A percentile compares a stretch with the other conserved stretches of the same genome.
Evolutionary conservation across 2,888 invertebrate species (phyloP).

Genomic region (Uropetala carovei): DNA sequence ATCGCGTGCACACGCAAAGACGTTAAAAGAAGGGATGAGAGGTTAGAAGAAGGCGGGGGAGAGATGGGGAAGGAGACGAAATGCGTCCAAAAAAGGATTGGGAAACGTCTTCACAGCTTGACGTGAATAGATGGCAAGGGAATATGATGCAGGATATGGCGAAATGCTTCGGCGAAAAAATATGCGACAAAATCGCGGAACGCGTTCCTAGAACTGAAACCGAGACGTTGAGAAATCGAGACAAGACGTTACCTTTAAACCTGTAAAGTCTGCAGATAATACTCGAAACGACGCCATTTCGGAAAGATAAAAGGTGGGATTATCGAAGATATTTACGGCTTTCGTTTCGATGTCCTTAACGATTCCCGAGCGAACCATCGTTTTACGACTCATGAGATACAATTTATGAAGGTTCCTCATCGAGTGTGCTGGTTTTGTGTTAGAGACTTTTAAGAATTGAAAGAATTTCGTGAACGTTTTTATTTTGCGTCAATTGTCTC

Average conservation of each 20-base stretch:
- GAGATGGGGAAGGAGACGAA: not conserved
- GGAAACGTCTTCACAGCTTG: not conserved
- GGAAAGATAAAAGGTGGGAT: not conserved
- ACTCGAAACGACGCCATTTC: not conserved
- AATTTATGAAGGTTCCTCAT: too few relatives aligned
- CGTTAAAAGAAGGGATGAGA: not conserved
- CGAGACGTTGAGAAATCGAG: not conserved
- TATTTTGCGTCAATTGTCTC: too few relatives aligned
- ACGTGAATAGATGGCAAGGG: not conserved
- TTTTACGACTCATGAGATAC: too few relatives aligned
- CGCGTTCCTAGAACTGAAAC: not conserved
- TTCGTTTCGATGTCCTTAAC: not conserved
- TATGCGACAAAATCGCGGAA: not conserved
- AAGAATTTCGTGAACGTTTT: too few relatives aligned
- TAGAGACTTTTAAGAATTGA: too few relatives aligned
- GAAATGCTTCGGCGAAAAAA: not conserved
- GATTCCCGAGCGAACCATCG: too few relatives aligned
- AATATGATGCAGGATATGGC: constrained; percentile 1
- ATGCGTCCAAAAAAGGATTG: constrained; percentile 8
- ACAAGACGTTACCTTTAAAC: not conserved
- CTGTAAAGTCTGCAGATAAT: not conserved
- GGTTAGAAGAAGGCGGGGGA: not conserved
- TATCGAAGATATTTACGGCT: not conserved
- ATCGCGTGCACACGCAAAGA: not conserved
- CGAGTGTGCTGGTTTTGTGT: too few relatives aligned